Evolutionary conservation across 2,113 vertebrate species (phyloP).

Genomic region (Megaceryle maxima): DNA sequence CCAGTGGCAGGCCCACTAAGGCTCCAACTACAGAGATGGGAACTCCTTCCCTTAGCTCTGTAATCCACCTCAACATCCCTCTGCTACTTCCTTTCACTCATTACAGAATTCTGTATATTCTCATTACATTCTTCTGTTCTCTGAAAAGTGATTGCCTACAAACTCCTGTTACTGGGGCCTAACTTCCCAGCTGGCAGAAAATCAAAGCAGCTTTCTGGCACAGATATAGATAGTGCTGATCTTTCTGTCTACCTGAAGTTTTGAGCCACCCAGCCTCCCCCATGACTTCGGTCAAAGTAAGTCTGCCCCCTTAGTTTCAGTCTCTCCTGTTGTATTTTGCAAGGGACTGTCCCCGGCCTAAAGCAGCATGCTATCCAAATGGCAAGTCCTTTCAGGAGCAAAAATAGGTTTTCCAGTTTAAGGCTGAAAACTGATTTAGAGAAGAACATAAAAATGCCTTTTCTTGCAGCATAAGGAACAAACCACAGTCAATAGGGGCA

Average conservation of each 20-base stretch:
- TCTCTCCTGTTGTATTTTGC: background rate
- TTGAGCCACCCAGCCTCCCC: background rate
- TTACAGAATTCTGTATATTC: too few relatives aligned
- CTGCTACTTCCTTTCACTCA: background rate
- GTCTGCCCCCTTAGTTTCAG: background rate
- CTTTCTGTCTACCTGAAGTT: background rate
- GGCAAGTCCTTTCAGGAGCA: background rate
- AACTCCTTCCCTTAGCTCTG: background rate
- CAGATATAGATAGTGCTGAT: background rate
- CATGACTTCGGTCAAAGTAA: background rate
- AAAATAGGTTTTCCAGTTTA: background rate
- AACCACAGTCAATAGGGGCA: background rate
- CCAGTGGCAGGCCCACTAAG: background rate
- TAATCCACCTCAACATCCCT: background rate
- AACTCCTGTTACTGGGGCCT: background rate
- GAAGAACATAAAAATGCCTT: background rate
- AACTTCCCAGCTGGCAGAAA: background rate
- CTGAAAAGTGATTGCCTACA: background rate
- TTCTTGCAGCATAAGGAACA: background rate
- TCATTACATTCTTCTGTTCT: background rate
- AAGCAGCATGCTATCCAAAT: background rate
- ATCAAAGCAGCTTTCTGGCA: background rate
- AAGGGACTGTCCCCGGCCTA: background rate
- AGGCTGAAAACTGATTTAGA: conserved; percentile 4
- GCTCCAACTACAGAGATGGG: background rate